Conservation (phyloP, 2,888 invertebrate species). For the Cosmia trapezina region DNA sequence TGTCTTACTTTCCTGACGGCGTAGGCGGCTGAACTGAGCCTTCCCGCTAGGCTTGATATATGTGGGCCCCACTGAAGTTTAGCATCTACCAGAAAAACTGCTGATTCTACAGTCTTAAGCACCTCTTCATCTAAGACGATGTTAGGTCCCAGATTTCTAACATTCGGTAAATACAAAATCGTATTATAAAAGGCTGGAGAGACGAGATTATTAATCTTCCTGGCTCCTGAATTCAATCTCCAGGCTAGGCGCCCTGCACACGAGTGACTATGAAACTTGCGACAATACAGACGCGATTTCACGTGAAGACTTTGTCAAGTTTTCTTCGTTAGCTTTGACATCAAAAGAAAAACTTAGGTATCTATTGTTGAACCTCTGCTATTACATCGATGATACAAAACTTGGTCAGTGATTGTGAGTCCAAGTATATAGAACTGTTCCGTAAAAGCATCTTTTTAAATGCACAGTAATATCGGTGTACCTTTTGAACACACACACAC, state of each 20-base stretch:
- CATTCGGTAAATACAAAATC: no score
- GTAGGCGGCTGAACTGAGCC: no score
- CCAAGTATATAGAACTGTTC: neutral
- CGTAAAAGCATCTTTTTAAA: neutral
- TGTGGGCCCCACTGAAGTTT: no score
- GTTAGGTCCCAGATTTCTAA: no score
- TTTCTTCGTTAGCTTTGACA: neutral
- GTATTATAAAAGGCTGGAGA: conserved; percentile 43
- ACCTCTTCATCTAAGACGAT: no score
- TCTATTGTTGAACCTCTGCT: neutral
- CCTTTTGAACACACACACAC: no score
- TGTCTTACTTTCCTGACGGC: no score
- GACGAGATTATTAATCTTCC: conserved; percentile 59
- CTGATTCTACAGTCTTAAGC: no score
- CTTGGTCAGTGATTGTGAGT: neutral
- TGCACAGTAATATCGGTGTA: neutral
- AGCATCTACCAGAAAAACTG: no score
- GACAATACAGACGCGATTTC: conserved; percentile 1
- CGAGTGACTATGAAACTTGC: conserved; percentile 4
- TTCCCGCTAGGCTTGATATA: no score
- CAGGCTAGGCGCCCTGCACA: conserved; percentile 36
- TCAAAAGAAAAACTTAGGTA: neutral
- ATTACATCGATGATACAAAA: neutral
- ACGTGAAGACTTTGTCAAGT: neutral
- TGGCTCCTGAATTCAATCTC: conserved; percentile 58